Evolutionary conservation across 2,797 vertebrate genomes (phyloP), one percentile per base, ranked within the genome.

Genomic region (Sorex maritimensis): DNA sequence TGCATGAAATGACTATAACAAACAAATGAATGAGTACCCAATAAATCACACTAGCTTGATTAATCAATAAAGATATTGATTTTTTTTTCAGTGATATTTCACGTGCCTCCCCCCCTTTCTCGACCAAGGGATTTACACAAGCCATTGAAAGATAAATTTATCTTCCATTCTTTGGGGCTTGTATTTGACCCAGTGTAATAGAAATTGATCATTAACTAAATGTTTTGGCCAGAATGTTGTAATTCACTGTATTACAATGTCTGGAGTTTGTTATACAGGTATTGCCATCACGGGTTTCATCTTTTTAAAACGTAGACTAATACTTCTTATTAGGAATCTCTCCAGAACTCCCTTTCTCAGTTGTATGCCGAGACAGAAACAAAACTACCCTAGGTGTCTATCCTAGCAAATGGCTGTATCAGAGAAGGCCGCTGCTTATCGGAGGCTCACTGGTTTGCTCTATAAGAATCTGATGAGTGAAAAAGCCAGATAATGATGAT

Each of bases 181-280:
- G 93, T 96, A 83, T 97, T 75, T 97, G 95, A 92, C 92, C 93
- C 44, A 84, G 61, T 78, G 46, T 96, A 97, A 95, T 86, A 96
- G 96, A 86, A 97, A 97, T 97, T 95, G 93, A 97, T 97, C 94
- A 95, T 96, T 96, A 97, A 92, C 92, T 88, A 95, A 95, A 95
- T 95, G 95, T 96, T 95, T 96, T 91, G 95, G 88, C 88, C 93
- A 73, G 65, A 86, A 69, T 69, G 79, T 93, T 96, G 79, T 96
- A 95, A 95, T 96, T 95, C 5, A 2, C 72, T 95, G 19, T 34
- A 38, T 93, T 8, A 1, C 44, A 86, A 34, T 74, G 11, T 61
- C 52, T 61, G 67, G 63, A 83, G 58, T 95, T 65, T 69, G 88
- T 30, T 41, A 13, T 61, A 68, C 38, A 74, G 52, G 80, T 5